These are phyloP conservation scores for Isoperla grammatica DNA, from an alignment of 2,888 invertebrate genomes.

Conservation along the genomic window DNA sequence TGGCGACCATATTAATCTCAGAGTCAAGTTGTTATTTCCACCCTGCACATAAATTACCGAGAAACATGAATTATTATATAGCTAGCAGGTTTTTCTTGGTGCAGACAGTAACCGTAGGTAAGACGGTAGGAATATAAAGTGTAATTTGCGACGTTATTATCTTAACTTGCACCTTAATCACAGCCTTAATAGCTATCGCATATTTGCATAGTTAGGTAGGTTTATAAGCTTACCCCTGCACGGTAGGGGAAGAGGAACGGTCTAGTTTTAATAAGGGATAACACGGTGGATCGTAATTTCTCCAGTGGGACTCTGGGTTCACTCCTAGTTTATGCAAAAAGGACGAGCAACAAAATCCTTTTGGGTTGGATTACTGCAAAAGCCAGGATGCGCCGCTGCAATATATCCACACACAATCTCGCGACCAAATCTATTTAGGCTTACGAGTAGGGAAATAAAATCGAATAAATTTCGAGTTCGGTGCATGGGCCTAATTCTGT, in stretches of 20 bases:
- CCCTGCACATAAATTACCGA: slow-evolving; percentile 9
- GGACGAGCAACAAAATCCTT: not conserved
- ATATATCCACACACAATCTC: no score
- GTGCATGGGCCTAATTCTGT: no score
- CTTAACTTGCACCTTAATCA: slow-evolving; percentile 14
- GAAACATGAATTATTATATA: slow-evolving; percentile 6
- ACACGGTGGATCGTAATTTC: slow-evolving; percentile 5
- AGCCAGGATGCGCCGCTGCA: no score
- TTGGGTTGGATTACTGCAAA: slow-evolving; percentile 1
- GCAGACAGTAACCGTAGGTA: not conserved
- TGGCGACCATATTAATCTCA: not conserved
- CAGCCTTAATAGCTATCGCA: slow-evolving; percentile 16
- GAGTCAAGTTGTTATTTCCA: slow-evolving; percentile 1
- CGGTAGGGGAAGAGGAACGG: not conserved
- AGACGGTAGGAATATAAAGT: not conserved
- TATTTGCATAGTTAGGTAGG: slow-evolving; percentile 15
- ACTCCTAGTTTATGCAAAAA: slow-evolving; percentile 1
- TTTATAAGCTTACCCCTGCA: slow-evolving; percentile 1
- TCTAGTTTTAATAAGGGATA: slow-evolving; percentile 15
- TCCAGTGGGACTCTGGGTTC: not conserved
- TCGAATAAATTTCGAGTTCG: no score
- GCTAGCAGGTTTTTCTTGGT: not conserved
- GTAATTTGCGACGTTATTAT: slow-evolving; percentile 16
- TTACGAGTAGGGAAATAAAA: no score
- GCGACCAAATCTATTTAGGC: no score